Base-by-base conservation (phyloP, 2,113 vertebrate species). In the Gnathonemus longibarbis region DNA sequence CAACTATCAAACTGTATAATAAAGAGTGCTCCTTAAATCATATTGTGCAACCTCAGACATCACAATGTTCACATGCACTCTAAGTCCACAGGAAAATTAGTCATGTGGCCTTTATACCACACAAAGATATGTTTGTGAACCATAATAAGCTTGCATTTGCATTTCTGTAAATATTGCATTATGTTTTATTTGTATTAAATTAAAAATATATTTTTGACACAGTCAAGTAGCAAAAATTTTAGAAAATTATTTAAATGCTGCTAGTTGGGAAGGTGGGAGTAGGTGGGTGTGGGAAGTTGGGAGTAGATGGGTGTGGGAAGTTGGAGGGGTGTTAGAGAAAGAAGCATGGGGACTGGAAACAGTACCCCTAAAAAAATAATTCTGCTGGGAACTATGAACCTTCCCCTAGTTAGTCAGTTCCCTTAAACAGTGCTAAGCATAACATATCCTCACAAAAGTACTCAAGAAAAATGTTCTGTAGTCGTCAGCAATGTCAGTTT, bases 181-280 rank as follows among this genome's bases (percentile, higher is more conserved):
- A 97, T 97, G 97, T 97, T 98, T 99, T 97, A 98, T 99, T 99
- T 97, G 98, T 99, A 99, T 98, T 99, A 99, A 99, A 98, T 99
- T 99, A 99, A 99, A 99, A 99, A 99, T 99, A 99, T 98, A 99
- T 96, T 98, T 98, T 97, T 98, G 97, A 99, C 97, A 98, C 97
- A 98, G 98, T 97, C 97, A 98, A 98, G 97, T 99, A 99, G 98
- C 97, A 99, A 99, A 99, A 99, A 97, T 96, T 96, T 96, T 96
- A 96, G 97, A 96, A 97, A 96, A 94, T 31, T 97, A 97, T 96
- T 97, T 97, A 97, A 97, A 97, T 97, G 96, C 94, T 92, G 52
- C 94, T 92, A 93, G 91, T 88, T 86, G 92, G 91, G 93, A 84
- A 92, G 91, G 89, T 89, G 92, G 90, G 90, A 93, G 92, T 53